Evolutionary conservation across 1,140 invertebrate species (phyloP), one percentile per base, ranked within the genome.

Genomic region (Ganaspis sp.): DNA sequence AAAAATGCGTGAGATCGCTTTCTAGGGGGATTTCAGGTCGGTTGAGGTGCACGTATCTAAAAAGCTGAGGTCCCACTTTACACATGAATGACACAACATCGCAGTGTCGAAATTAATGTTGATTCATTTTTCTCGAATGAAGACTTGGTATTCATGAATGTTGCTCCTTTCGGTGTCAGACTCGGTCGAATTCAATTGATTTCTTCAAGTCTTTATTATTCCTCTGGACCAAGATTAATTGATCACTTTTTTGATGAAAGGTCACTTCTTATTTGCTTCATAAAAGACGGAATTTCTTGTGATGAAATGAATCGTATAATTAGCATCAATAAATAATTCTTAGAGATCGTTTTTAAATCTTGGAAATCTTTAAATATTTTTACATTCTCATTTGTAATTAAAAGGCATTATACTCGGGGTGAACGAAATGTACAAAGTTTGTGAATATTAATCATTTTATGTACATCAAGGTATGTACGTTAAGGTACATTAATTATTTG

Each of bases 1-100:
- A 74, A 38, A 74, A 74, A 74, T 40, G 72, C 72, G 72, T 74
- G 72, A 74, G 72, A 74, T 74, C 72, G 72, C 34, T 64, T 74
- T 74, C 72, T 64, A 9, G 4, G 37, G 38, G 15, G 38, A 40
- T 73, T 73, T 37, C 70, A 45, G 42, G 15, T 26, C 45, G 53
- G 23, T 42, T 69, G 38, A 40, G 9, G 29, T 54, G 17, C 49
- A 54, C 26, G 72, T n/a, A 38, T 73, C 58, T 4, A 64, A 64
- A 64, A 64, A 64, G 12, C 15, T 29, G 26, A 12, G 26, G 9
- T 26, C n/a, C 23, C 58, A 53, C 23, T 71, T 71, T 73, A 45
- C 72, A 54, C 53, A 54, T 58, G 72, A 73, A 54, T 58, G 45
- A 45, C 17, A 21, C 21, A 34, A 38, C 15, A 38, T 26, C 53